Conservation (phyloP, 1,140 invertebrate genomes). For the Sinonovacula constricta region DNA sequence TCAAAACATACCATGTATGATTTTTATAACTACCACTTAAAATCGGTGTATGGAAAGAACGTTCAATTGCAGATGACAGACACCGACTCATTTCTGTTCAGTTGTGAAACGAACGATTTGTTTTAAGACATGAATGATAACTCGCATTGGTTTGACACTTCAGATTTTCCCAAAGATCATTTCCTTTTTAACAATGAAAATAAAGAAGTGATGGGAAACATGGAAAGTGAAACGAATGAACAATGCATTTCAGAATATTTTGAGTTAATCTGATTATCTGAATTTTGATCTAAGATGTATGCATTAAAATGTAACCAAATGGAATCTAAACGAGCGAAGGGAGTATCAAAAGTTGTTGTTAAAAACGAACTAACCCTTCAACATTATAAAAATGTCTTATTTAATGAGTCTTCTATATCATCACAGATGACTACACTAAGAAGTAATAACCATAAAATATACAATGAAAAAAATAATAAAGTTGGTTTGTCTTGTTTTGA, state of each 20-base stretch:
- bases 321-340: slow-evolving; percentile 35
- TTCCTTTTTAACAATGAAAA: slow-evolving; percentile 66
- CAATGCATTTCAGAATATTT: slow-evolving; percentile 44
- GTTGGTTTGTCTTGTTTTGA: slow-evolving; percentile 38
- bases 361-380: slow-evolving; percentile 24
- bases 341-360: slow-evolving; percentile 33
- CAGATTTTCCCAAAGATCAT: slow-evolving; percentile 58
- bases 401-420: slow-evolving; percentile 18
- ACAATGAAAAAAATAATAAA: slow-evolving; percentile 33
- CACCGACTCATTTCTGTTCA: slow-evolving; percentile 78
- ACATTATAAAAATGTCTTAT: slow-evolving; percentile 38
- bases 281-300: slow-evolving; percentile 50
- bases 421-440: slow-evolving; percentile 26
- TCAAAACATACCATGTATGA: slow-evolving; percentile 66
- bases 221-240: slow-evolving; percentile 80
- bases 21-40: slow-evolving; percentile 70
- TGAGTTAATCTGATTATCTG: too few relatives aligned
- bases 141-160: slow-evolving; percentile 56
- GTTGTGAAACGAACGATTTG: slow-evolving; percentile 75
- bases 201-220: slow-evolving; percentile 80
- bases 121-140: slow-evolving; percentile 75
- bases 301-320: slow-evolving; percentile 18
- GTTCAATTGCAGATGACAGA: slow-evolving; percentile 75
- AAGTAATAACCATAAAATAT: slow-evolving; percentile 35
- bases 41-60: slow-evolving; percentile 66